Evolutionary conservation across 2,797 vertebrate genomes (phyloP).

Genomic region (Tragopan temminckii): DNA sequence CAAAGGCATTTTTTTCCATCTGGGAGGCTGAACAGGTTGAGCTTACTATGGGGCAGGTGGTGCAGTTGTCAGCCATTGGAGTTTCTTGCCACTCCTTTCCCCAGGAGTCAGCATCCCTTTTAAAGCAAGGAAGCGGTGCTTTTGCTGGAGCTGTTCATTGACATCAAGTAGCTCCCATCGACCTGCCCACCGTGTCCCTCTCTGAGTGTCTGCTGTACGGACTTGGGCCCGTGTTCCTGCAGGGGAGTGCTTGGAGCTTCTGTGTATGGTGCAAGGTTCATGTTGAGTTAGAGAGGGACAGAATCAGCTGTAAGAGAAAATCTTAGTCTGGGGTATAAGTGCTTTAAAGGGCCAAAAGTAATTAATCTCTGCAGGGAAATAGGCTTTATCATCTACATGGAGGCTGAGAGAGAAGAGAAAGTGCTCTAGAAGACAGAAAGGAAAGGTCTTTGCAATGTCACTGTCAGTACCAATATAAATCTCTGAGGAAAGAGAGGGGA

Average conservation of each 20-base stretch:
- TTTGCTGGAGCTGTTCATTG: not conserved
- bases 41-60: not conserved
- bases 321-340: not conserved
- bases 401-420: slow-evolving; percentile 17
- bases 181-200: not conserved
- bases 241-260: not conserved
- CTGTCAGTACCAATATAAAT: slow-evolving; percentile 40
- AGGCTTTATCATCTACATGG: not conserved
- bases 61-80: not conserved
- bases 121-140: not conserved
- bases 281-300: slow-evolving; percentile 5
- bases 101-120: not conserved
- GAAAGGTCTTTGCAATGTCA: slow-evolving; percentile 11
- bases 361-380: slow-evolving; percentile 40
- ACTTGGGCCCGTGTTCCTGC: not conserved
- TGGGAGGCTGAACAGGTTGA: not conserved
- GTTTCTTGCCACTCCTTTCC: not conserved
- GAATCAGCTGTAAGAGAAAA: not conserved
- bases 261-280: not conserved
- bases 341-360: not conserved
- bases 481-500: not conserved
- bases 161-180: not conserved
- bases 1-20: slow-evolving; percentile 15
- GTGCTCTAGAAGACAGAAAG: not conserved
- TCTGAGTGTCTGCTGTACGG: not conserved